Conservation (phyloP, 2,113 vertebrate species). For the Hemiprocne comata region DNA sequence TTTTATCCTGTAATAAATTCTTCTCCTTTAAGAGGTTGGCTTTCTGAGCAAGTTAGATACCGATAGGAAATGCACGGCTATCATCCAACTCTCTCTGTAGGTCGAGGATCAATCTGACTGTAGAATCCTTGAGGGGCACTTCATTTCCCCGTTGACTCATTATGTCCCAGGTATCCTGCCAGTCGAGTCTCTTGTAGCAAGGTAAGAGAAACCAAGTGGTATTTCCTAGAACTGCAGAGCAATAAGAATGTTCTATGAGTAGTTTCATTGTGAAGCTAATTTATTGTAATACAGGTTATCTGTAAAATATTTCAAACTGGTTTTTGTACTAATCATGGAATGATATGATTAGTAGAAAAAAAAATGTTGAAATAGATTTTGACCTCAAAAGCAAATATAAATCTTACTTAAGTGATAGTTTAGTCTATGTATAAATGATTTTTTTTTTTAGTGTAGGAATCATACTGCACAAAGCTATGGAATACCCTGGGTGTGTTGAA, state of each 20-base stretch:
- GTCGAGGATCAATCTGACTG: constrained; percentile 91
- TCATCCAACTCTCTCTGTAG: constrained; percentile 65
- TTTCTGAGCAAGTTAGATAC: not conserved
- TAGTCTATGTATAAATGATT: not conserved
- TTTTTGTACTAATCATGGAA: not conserved
- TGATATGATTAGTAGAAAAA: too few species aligned
- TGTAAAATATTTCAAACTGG: not conserved
- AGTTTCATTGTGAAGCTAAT: not conserved
- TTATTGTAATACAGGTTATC: not conserved
- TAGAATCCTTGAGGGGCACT: constrained; percentile 91
- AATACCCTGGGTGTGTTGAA: not conserved
- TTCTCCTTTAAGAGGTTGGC: not conserved
- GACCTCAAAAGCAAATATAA: not conserved
- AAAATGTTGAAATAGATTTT: not conserved
- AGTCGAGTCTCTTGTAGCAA: constrained; percentile 86
- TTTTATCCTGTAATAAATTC: not conserved
- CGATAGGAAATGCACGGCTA: not conserved
- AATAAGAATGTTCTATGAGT: not conserved
- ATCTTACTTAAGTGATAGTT: not conserved
- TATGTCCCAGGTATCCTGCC: constrained; percentile 92
- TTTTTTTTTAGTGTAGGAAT: not conserved
- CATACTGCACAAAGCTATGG: not conserved
- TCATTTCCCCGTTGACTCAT: constrained; percentile 93
- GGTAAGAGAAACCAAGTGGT: constrained; percentile 73
- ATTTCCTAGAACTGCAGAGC: not conserved